Conservation (phyloP, 2,888 invertebrate genomes). For the Malacosoma neustria region DNA sequence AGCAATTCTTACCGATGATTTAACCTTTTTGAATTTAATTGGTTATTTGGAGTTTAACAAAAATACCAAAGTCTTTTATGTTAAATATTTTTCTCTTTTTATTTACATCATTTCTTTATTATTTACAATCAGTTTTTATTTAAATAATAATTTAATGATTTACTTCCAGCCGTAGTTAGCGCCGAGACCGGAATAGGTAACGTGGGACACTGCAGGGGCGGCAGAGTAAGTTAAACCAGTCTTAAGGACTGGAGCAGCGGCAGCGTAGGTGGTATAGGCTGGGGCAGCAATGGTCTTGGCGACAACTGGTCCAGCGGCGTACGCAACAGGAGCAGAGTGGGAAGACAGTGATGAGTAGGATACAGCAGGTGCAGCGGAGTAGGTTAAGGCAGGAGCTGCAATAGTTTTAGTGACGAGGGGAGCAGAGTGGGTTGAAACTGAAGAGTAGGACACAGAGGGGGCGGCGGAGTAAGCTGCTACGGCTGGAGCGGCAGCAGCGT, state of each 20-base stretch:
- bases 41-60: no score
- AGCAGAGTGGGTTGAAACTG: conserved; percentile 46
- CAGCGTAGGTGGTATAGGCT: conserved; percentile 20
- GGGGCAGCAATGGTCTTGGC: conserved; percentile 14
- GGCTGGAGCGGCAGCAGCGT: conserved; percentile 51
- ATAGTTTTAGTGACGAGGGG: conserved; percentile 41
- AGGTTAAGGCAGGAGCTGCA: conserved; percentile 40
- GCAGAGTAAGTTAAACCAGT: not conserved
- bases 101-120: not conserved
- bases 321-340: conserved; percentile 5
- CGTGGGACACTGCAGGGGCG: conserved; percentile 16
- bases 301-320: conserved; percentile 26
- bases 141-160: not conserved
- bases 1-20: no score
- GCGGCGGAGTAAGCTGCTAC: conserved; percentile 45
- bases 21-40: no score
- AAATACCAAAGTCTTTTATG: no score
- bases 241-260: conserved; percentile 19
- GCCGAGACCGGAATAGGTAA: conserved; percentile 34
- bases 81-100: not conserved
- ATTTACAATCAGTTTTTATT: not conserved
- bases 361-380: conserved; percentile 75
- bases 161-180: conserved; percentile 14
- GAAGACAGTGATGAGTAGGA: conserved; percentile 66
- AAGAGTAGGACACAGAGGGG: conserved; percentile 38